Evolutionary conservation across 2,113 vertebrate genomes (phyloP).

Genomic region (Dipodomys ordii): DNA sequence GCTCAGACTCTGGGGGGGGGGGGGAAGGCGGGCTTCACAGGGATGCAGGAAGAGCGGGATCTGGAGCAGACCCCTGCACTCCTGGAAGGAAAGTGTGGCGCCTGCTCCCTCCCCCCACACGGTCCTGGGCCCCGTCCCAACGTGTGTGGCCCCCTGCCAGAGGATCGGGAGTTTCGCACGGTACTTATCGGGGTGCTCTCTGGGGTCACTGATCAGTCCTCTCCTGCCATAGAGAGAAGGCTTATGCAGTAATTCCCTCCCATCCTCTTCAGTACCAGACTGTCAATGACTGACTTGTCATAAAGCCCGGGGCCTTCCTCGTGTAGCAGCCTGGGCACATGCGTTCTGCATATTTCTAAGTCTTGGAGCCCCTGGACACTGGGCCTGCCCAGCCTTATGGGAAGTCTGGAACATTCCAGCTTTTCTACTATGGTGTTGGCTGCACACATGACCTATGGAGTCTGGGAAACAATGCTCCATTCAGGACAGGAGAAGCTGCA

Average conservation of each 20-base stretch:
- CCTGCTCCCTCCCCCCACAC: not conserved
- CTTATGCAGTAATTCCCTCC: rapidly evolving
- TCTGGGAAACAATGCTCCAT: too few relatives aligned
- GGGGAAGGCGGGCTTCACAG: not conserved
- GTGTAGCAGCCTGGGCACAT: rapidly evolving
- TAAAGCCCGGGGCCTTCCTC: not conserved
- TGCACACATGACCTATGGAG: too few relatives aligned
- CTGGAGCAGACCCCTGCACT: rapidly evolving
- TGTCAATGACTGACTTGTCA: not conserved
- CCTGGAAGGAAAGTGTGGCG: rapidly evolving
- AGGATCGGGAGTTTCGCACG: too few relatives aligned
- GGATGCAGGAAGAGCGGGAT: too few relatives aligned
- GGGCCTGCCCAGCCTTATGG: not conserved
- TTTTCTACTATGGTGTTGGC: not conserved
- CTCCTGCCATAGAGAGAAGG: too few relatives aligned
- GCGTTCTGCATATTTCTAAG: not conserved
- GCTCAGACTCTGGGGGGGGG: rapidly evolving
- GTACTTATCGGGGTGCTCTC: not conserved
- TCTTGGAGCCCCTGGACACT: too few relatives aligned
- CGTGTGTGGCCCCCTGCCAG: too few relatives aligned
- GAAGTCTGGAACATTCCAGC: not conserved
- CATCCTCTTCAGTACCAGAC: not conserved
- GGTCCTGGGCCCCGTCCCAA: too few relatives aligned
- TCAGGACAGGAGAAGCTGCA: not conserved
- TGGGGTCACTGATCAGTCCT: rapidly evolving